These are phyloP conservation scores for Marmota flaviventris DNA, from an alignment of 2,113 vertebrate species.

Conservation along the genomic window DNA sequence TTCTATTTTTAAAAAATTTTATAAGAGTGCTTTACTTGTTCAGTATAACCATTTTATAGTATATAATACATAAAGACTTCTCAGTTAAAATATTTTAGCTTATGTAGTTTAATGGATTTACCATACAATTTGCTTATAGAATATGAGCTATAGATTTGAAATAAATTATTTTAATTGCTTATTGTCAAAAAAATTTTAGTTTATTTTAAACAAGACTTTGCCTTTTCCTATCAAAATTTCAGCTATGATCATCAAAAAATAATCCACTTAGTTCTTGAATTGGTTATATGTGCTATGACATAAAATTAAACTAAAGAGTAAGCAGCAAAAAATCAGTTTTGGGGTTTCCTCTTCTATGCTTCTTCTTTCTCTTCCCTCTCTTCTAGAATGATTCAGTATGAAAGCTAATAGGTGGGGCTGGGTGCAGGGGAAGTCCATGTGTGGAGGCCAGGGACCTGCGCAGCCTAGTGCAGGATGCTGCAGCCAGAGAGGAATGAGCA, in stretches of 20 bases:
- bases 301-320: slow-evolving; percentile 36
- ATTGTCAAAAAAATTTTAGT: background rate
- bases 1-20: background rate
- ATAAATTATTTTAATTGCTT: background rate
- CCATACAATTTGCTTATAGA: no score
- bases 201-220: background rate
- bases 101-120: background rate
- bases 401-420: background rate
- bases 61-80: background rate
- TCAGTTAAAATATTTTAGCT: background rate
- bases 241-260: background rate
- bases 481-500: background rate
- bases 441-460: background rate
- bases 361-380: background rate
- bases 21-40: background rate
- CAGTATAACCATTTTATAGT: background rate
- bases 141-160: no score
- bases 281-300: background rate
- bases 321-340: background rate
- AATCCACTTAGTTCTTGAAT: background rate
- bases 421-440: background rate
- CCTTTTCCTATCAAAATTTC: background rate
- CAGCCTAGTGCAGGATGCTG: background rate
- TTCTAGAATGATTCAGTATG: background rate
- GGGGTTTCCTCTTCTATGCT: background rate